phyloP scores from a whole-genome alignment of 2,888 invertebrate species.

The Pachycephus smyrnensis region DNA sequence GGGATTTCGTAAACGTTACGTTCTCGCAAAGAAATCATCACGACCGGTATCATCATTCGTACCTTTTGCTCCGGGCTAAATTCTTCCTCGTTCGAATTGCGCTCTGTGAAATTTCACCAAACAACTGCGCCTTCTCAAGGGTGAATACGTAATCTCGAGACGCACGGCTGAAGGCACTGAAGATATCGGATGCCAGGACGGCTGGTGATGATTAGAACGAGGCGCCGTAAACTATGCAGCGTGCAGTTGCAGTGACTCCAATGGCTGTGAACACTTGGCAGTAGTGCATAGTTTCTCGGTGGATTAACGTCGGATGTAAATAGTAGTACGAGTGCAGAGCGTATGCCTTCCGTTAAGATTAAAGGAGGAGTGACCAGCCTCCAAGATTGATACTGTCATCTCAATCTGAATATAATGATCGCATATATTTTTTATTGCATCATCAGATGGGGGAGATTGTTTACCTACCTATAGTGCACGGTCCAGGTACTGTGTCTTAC shows the following conservation, averaged over 20 bases:
- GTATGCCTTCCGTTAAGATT: neutral
- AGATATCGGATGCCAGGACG: neutral
- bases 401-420: neutral
- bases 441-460: neutral
- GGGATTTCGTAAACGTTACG: neutral
- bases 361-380: neutral
- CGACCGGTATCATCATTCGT: neutral
- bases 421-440: neutral
- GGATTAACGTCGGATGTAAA: neutral
- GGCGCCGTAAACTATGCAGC: neutral
- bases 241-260: neutral
- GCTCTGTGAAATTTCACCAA: neutral
- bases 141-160: neutral
- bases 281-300: neutral
- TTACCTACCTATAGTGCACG: neutral
- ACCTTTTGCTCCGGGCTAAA: neutral
- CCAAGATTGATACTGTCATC: neutral
- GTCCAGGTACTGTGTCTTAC: neutral
- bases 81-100: neutral
- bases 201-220: neutral
- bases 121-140: neutral
- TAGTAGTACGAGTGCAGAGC: neutral
- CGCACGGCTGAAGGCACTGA: neutral
- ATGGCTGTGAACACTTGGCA: neutral
- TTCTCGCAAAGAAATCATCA: neutral